Evolutionary conservation across 2,797 vertebrate species (phyloP), one percentile per base, ranked within the genome.

Genomic region (Sebastes trivittatus): DNA sequence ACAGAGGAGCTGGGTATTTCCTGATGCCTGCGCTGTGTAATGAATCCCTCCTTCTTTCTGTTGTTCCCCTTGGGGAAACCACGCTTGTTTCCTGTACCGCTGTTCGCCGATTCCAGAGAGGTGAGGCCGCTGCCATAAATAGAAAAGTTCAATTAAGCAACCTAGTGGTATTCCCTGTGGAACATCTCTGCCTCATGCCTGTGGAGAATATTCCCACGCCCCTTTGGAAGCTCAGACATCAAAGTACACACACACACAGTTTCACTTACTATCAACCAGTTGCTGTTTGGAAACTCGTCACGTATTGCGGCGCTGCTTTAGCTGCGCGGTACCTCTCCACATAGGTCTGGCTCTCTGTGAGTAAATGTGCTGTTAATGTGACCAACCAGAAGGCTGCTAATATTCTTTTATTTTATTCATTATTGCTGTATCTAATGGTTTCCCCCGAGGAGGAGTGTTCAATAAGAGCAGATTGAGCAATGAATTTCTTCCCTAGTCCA

Each of bases 141-240:
- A 94, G 94, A 93, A 92, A 88, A 77, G 82, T 90, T 94, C 90
- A 93, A 94, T 93, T 93, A 94, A 86, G 83, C 87, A 93, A 88
- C 88, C 87, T 11, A 16, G 72, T 65, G 83, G 83, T 85, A 81
- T 85, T 90, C 23, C 87, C 89, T 1, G 29, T 52, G 89, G 92
- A 89, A 55, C 70, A 78, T 58, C 88, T 79, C 73, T 6, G 78
- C 91, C 77, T 86, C 10, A 13, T 81, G 86, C 88, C 87, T 84
- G 77, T 85, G 75, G 86, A 92, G 87, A 84, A 78, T 83, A 91
- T 92, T 93, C 91, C 90, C 92, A 93, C 82, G 75, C 86, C 85
- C 87, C 83, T 78, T 73, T 59, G 66, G 79, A 87, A 80, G 81
- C 72, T 87, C 75, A 80, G 34, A 92, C 92, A 92, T 94, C 94